Evolutionary conservation across 2,113 vertebrate genomes (phyloP).

Genomic region (Felis chaus): DNA sequence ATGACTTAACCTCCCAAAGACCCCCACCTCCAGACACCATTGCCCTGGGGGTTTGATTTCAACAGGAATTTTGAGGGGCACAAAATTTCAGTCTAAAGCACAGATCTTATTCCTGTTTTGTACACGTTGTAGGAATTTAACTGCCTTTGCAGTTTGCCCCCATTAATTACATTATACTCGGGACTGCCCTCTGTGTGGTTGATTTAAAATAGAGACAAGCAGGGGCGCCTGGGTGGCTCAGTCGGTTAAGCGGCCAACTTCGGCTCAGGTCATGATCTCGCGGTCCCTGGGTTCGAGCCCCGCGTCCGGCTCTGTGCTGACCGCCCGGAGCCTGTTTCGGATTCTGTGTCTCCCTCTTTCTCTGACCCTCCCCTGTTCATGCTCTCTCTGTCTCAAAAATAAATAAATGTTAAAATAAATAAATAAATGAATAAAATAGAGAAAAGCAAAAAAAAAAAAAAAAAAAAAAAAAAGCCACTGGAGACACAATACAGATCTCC

Average conservation of each 20-base stretch:
- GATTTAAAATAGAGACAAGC: not conserved
- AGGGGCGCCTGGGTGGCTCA: too few relatives aligned
- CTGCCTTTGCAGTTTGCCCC: not conserved
- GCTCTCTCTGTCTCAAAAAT: too few relatives aligned
- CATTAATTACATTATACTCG: not conserved
- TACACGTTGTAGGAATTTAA: not conserved
- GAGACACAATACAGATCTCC: not conserved
- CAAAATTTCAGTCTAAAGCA: not conserved
- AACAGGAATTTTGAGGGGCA: not conserved
- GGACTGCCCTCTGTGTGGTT: not conserved
- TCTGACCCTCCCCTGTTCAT: too few relatives aligned
- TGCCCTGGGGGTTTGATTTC: not conserved
- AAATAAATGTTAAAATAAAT: too few relatives aligned
- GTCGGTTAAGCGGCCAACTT: too few relatives aligned
- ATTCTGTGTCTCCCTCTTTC: too few relatives aligned
- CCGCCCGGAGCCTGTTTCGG: too few relatives aligned
- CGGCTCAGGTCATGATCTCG: too few relatives aligned
- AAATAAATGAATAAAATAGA: not conserved
- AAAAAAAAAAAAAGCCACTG: not conserved
- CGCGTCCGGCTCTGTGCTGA: too few relatives aligned
- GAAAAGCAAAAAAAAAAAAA: not conserved
- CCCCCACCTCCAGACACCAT: not conserved
- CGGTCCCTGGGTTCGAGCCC: too few relatives aligned
- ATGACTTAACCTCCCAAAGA: not conserved
- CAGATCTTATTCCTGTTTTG: not conserved